Evolutionary conservation across 2,888 invertebrate genomes (phyloP), one percentile per base, ranked within the genome.

Genomic region (Melanargia galathea): DNA sequence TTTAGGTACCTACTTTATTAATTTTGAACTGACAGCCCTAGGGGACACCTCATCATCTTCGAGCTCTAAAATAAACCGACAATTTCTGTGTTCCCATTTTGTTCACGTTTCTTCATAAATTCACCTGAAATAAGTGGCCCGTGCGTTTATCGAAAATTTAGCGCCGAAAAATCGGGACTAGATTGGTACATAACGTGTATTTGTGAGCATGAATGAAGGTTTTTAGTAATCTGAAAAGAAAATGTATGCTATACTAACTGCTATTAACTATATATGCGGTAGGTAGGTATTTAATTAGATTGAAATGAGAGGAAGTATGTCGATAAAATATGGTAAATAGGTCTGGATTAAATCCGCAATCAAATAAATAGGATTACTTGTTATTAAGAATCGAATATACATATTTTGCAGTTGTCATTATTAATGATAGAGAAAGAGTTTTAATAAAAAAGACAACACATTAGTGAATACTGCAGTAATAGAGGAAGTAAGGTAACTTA

Each of bases 41-140:
- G n/a, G 45, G 45, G 49, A 30, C 46, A 30, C 16, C 26, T 49
- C 52, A 18, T 52, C 33, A 52, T 20, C 33, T 16, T 18, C 52
- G 18, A 13, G 33, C 33, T 52, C 52, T 35, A 35, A 52, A 35
- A 30, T 52, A 52, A 52, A 35, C 52, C 30, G 35, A 52, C 52
- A 52, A 52, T 52, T 30, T 51, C 43, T 40, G 24, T 51, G 30
- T 40, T 60, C 45, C 43, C 26, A 75, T 76, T 82, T 83, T 68
- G 73, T 70, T 76, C 80, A 81, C 80, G 80, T 79, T 75, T 75
- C 77, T 81, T 76, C 78, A 84, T 82, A 84, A 84, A 83, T 83
- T 84, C 75, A 73, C 75, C 73, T 73, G 73, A 78, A 82, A 85
- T 82, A 85, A 83, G 81, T 81, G 80, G 80, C 78, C 75, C 66